Evolutionary conservation across 2,797 vertebrate genomes (phyloP).

Genomic region (Myotis myotis): DNA sequence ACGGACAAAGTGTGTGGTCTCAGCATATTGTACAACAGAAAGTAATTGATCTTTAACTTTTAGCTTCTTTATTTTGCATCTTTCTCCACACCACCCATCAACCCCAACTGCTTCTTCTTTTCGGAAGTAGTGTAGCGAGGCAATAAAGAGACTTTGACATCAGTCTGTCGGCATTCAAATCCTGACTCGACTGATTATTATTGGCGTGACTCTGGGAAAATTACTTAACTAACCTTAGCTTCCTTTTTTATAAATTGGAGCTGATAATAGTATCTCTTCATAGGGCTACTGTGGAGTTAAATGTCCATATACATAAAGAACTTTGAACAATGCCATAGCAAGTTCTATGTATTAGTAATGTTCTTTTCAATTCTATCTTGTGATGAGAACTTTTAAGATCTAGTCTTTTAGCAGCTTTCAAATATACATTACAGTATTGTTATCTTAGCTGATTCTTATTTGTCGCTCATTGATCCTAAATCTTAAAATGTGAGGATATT

Average conservation of each 20-base stretch:
- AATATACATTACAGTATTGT: background rate
- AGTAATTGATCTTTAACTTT: background rate
- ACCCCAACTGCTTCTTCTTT: background rate
- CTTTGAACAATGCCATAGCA: background rate
- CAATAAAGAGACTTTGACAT: background rate
- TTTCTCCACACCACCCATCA: background rate
- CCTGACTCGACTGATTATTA: background rate
- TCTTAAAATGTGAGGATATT: background rate
- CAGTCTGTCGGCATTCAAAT: background rate
- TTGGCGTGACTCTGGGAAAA: background rate
- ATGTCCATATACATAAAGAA: background rate
- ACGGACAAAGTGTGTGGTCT: background rate
- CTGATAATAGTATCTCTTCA: background rate
- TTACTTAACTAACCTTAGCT: background rate
- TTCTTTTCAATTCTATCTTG: background rate
- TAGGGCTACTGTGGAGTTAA: background rate
- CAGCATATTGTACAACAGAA: background rate
- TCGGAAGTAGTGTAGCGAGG: background rate
- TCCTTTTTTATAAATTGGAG: background rate
- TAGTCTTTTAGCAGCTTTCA: background rate
- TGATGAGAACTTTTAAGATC: background rate
- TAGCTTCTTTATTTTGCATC: background rate
- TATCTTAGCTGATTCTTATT: background rate
- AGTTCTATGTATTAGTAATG: background rate
- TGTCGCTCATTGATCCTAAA: background rate